A percentile compares a stretch with the other conserved stretches of the same genome.
Conservation (phyloP, 2,113 vertebrate genomes). For the Eolophus roseicapilla region DNA sequence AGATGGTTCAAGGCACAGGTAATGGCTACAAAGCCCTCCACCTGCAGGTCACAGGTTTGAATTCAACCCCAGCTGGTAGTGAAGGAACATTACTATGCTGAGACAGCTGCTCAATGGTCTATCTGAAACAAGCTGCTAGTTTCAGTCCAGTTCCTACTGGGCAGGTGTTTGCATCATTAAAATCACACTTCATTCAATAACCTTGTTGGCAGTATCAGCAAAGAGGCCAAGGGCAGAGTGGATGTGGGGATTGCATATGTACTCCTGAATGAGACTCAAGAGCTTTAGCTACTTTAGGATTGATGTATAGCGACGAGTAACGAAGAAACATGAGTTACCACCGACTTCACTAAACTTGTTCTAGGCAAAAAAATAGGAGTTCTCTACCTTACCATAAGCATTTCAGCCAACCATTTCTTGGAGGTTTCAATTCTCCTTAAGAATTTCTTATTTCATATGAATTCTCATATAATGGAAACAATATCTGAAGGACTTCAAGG, state of each 20-base stretch:
- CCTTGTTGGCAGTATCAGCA: background rate
- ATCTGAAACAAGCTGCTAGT: background rate
- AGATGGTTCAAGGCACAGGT: background rate
- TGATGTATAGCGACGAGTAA: background rate
- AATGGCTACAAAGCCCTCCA: background rate
- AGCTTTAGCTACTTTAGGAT: background rate
- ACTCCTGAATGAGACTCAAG: background rate
- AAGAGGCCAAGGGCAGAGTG: background rate
- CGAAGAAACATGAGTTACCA: background rate
- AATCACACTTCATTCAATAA: background rate
- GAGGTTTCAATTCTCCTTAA: background rate
- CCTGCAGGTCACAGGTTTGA: background rate
- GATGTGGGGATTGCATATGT: background rate
- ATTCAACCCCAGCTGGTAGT: background rate
- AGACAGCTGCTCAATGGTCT: background rate
- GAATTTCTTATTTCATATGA: background rate
- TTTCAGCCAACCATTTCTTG: background rate
- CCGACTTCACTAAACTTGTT: background rate
- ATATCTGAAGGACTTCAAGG: background rate
- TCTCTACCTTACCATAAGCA: background rate
- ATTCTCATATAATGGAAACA: background rate
- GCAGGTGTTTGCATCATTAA: background rate
- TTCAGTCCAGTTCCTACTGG: background rate
- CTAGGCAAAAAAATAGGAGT: background rate
- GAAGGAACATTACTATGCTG: background rate